Evolutionary conservation across 2,888 invertebrate genomes (phyloP).

Genomic region (Mythimna vitellina): DNA sequence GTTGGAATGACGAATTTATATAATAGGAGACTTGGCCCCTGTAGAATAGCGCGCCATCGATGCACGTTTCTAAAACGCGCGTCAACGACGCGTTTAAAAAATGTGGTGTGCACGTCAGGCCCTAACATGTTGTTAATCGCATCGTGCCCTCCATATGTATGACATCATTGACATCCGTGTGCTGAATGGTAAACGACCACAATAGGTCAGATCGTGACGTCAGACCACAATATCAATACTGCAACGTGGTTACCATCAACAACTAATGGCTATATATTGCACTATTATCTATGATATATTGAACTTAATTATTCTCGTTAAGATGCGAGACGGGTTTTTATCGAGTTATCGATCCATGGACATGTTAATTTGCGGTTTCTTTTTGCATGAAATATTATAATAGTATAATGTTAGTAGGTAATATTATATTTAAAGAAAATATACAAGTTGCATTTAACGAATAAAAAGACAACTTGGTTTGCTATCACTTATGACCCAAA

Average conservation of each 20-base stretch:
- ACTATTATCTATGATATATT: conserved; percentile 42
- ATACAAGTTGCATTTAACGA: no score
- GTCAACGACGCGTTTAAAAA: no score
- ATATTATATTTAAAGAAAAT: no score
- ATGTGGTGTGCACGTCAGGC: no score
- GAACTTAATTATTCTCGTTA: conserved; percentile 16
- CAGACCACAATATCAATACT: conserved; percentile 50
- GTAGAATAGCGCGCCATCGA: no score
- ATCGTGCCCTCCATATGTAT: conserved; percentile 41
- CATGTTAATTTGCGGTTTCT: conserved; percentile 16
- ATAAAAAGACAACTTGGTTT: no score
- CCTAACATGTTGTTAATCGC: conserved; percentile 34
- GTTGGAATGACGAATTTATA: no score
- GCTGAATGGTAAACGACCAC: conserved; percentile 51
- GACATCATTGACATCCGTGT: conserved; percentile 59
- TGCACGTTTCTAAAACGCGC: no score
- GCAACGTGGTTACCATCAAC: conserved; percentile 15
- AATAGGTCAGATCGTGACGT: conserved; percentile 61
- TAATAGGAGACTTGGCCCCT: no score
- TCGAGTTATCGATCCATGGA: conserved; percentile 16
- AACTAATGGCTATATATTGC: conserved; percentile 19
- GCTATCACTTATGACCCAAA: no score
- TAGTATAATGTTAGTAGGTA: no score
- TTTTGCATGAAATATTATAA: no score
- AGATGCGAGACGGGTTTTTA: conserved; percentile 14